These are phyloP conservation scores for Psephotus haematonotus DNA, from an alignment of 2,113 vertebrate genomes.

Conservation along the genomic window DNA sequence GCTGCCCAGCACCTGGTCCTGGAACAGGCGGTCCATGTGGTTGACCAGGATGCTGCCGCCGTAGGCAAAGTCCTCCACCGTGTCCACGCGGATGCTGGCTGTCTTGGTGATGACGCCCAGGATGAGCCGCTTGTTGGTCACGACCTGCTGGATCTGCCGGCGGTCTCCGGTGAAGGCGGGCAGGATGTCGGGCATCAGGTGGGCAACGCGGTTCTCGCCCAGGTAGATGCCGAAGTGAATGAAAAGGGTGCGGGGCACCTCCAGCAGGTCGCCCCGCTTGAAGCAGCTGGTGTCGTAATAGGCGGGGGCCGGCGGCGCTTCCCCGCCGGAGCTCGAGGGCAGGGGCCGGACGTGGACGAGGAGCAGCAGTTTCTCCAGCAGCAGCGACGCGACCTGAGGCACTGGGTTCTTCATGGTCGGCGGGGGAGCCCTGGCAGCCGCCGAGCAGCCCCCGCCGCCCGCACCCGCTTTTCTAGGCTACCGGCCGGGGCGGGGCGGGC, in stretches of 20 bases:
- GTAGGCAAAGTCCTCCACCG: conserved; percentile 91
- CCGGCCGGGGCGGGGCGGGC: not conserved
- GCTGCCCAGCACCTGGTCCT: conserved; percentile 70
- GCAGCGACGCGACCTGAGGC: conserved; percentile 80
- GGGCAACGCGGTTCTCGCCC: conserved; percentile 89
- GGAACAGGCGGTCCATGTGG: conserved; percentile 75
- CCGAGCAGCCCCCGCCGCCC: not conserved
- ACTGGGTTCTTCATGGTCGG: conserved; percentile 74
- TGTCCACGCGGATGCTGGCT: conserved; percentile 89
- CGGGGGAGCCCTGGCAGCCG: not conserved
- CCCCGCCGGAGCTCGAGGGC: not conserved
- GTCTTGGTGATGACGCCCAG: conserved; percentile 82
- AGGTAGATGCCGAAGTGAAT: conserved; percentile 93
- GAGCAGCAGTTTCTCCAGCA: conserved; percentile 85
- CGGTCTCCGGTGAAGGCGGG: conserved; percentile 78
- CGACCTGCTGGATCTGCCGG: conserved; percentile 75
- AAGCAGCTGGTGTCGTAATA: conserved; percentile 76
- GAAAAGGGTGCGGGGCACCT: conserved; percentile 89
- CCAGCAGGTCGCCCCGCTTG: conserved; percentile 87
- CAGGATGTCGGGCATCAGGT: conserved; percentile 94
- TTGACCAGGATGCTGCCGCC: conserved; percentile 86
- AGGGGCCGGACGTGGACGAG: conserved; percentile 78
- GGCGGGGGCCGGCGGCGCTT: not conserved
- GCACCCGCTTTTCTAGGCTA: conserved; percentile 7
- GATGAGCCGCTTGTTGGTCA: conserved; percentile 90